A percentile compares a stretch with the other conserved stretches of the same genome.
These are phyloP conservation scores for Coranthus polyacanthus DNA, from an alignment of 2,797 vertebrate species.

Conservation along the genomic window DNA sequence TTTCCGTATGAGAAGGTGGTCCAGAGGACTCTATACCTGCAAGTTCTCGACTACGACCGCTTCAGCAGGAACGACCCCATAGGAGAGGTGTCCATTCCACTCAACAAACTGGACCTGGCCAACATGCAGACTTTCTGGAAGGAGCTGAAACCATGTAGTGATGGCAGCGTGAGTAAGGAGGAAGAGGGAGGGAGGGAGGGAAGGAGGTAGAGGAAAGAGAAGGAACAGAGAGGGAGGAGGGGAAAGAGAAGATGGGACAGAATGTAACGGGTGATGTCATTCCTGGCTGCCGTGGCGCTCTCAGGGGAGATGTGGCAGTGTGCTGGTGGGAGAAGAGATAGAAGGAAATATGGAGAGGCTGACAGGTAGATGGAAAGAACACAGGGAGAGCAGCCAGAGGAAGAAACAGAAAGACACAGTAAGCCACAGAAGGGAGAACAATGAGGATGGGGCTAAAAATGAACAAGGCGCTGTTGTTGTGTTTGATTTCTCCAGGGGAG, in stretches of 20 bases:
- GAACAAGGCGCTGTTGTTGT: slow-evolving; percentile 43
- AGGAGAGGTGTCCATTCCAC: slow-evolving; percentile 96
- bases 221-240: slow-evolving; percentile 30
- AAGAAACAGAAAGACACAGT: slow-evolving; percentile 39
- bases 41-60: slow-evolving; percentile 98
- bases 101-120: slow-evolving; percentile 97
- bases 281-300: slow-evolving; percentile 72
- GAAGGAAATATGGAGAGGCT: slow-evolving; percentile 52
- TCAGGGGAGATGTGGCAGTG: slow-evolving; percentile 69
- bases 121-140: slow-evolving; percentile 99
- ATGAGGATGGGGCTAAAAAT: slow-evolving; percentile 25
- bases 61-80: slow-evolving; percentile 99
- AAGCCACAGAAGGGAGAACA: slow-evolving; percentile 28
- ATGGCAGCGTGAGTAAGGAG: slow-evolving; percentile 87
- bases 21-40: slow-evolving; percentile 95
- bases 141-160: slow-evolving; percentile 98
- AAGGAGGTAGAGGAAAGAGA: background rate
- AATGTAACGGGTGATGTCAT: slow-evolving; percentile 80
- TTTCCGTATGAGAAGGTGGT: slow-evolving; percentile 99
- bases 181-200: background rate
- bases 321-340: slow-evolving; percentile 61
- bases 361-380: slow-evolving; percentile 59
- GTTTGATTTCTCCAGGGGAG: slow-evolving; percentile 89
- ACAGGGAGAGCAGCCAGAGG: slow-evolving; percentile 39
- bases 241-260: slow-evolving; percentile 61